These are phyloP conservation scores for Mycalesis mineus DNA, from an alignment of 2,888 invertebrate genomes.

Conservation along the genomic window DNA sequence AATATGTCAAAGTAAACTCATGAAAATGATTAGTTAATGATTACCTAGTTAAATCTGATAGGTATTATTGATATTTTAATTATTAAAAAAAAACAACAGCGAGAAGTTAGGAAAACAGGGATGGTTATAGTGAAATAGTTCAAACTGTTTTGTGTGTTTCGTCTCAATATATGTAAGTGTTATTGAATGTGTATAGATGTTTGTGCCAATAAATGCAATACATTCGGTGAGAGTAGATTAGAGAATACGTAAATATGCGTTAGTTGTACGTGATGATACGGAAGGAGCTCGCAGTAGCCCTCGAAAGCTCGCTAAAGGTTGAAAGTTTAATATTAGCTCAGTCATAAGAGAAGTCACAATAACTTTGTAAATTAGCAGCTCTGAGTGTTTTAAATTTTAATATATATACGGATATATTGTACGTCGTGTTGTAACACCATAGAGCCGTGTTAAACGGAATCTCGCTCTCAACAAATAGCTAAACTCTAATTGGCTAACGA, in stretches of 20 bases:
- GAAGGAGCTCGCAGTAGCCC: constrained; percentile 39
- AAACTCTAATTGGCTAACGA: constrained; percentile 30
- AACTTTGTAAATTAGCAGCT: constrained; percentile 31
- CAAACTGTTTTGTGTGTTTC: constrained; percentile 70
- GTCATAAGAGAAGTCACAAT: constrained; percentile 30
- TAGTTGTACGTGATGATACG: constrained; percentile 40
- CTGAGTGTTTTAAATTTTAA: constrained; percentile 33
- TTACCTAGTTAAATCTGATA: constrained; percentile 69
- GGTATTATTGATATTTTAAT: constrained; percentile 58
- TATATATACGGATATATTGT: constrained; percentile 27
- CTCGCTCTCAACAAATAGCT: constrained; percentile 28
- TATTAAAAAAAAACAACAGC: constrained; percentile 63
- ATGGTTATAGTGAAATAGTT: constrained; percentile 68
- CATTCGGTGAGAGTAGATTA: constrained; percentile 64
- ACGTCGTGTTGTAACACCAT: constrained; percentile 21
- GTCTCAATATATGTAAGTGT: constrained; percentile 73
- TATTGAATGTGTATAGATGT: constrained; percentile 72
- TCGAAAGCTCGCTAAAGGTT: constrained; percentile 70
- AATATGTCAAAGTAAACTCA: constrained; percentile 77
- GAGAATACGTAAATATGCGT: constrained; percentile 47
- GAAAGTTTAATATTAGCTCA: constrained; percentile 45
- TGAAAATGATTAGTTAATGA: constrained; percentile 73
- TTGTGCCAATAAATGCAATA: constrained; percentile 46
- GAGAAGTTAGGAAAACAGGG: constrained; percentile 78
- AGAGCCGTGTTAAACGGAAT: constrained; percentile 25